Evolutionary conservation across 2,113 vertebrate species (phyloP).

Genomic region (Nanorana parkeri): DNA sequence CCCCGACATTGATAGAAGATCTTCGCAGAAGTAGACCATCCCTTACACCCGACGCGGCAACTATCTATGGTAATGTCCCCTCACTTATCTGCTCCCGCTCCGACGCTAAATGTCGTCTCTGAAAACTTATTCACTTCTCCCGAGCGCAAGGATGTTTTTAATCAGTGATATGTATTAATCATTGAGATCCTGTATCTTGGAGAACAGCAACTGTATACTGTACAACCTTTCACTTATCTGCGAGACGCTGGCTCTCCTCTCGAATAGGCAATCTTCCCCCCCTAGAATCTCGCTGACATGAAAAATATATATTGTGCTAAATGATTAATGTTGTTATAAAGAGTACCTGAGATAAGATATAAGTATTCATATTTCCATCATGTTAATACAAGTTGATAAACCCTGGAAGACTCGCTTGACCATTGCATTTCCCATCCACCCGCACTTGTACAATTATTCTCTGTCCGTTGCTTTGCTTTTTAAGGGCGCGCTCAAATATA

Average conservation of each 20-base stretch:
- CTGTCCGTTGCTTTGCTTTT: slow-evolving; percentile 80
- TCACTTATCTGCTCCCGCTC: slow-evolving; percentile 35
- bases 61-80: slow-evolving; percentile 40
- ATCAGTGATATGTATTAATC: slow-evolving; percentile 57
- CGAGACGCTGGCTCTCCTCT: slow-evolving; percentile 76
- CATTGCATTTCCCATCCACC: slow-evolving; percentile 81
- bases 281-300: slow-evolving; percentile 86
- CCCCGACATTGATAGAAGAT: slow-evolving; percentile 43
- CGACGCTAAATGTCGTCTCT: slow-evolving; percentile 44
- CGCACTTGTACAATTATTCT: slow-evolving; percentile 82
- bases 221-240: slow-evolving; percentile 80
- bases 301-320: slow-evolving; percentile 92
- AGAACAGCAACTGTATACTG: slow-evolving; percentile 70
- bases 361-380: slow-evolving; percentile 96
- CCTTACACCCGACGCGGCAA: slow-evolving; percentile 7
- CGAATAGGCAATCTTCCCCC: slow-evolving; percentile 85
- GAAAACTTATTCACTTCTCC: slow-evolving; percentile 51
- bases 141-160: slow-evolving; percentile 49
- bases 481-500: slow-evolving; percentile 69
- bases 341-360: slow-evolving; percentile 93
- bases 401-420: slow-evolving; percentile 80
- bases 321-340: slow-evolving; percentile 98
- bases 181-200: slow-evolving; percentile 51
- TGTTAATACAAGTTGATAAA: slow-evolving; percentile 96
- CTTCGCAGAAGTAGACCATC: slow-evolving; percentile 10